Evolutionary conservation across 2,113 vertebrate species (phyloP).

Genomic region (Macheiramphus alcinus): DNA sequence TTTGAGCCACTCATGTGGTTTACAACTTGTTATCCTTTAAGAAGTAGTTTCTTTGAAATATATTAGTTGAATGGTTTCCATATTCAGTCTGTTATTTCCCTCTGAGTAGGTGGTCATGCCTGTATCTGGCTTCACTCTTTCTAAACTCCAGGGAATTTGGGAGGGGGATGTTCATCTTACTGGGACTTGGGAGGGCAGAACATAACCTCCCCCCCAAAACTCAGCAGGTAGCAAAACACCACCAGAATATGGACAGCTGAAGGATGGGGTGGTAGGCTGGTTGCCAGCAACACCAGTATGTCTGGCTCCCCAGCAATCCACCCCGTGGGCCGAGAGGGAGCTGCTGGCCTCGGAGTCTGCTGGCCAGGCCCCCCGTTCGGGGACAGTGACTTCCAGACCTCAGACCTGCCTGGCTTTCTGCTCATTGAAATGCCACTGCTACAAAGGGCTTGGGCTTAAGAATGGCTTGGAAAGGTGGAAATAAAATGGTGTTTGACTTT

Average conservation of each 20-base stretch:
- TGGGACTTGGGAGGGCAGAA: neutral
- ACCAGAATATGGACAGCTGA: neutral
- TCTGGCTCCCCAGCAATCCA: neutral
- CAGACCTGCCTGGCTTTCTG: accelerated
- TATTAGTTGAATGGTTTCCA: neutral
- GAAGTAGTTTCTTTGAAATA: neutral
- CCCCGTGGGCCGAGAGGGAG: neutral
- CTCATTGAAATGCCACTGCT: neutral
- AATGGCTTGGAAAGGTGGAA: neutral
- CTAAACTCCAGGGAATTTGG: neutral
- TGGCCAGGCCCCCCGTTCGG: neutral
- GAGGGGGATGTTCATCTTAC: neutral
- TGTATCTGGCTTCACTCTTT: neutral
- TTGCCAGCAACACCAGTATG: neutral
- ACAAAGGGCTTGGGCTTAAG: neutral
- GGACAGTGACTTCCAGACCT: neutral
- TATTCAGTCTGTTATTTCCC: neutral
- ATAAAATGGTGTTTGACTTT: neutral
- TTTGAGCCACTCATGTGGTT: neutral
- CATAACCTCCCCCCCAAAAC: neutral
- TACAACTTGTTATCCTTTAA: neutral
- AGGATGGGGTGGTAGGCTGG: neutral
- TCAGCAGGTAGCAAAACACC: neutral
- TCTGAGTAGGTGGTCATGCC: neutral
- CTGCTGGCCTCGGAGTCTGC: neutral